A percentile compares a stretch with the other conserved stretches of the same genome.
Conservation (phyloP, 2,888 invertebrate genomes). For the Acrobasis consociella region DNA sequence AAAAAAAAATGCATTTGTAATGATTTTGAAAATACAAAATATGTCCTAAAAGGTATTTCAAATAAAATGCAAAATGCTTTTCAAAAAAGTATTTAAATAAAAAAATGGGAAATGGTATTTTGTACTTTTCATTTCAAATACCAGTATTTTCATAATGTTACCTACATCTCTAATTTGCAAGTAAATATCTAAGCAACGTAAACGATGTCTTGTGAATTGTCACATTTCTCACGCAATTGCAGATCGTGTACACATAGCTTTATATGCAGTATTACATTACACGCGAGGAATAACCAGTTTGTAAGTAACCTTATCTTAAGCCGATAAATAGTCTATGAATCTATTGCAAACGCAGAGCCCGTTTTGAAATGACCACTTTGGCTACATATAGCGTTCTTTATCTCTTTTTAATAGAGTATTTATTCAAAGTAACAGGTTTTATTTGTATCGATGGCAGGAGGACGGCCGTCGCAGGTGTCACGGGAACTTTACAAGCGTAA, state of each 20-base stretch:
- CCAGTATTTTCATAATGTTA: too few relatives aligned
- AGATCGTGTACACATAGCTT: slow-evolving; percentile 36
- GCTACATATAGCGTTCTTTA: slow-evolving; percentile 46
- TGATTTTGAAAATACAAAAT: too few relatives aligned
- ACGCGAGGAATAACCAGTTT: slow-evolving; percentile 39
- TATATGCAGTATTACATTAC: slow-evolving; percentile 33
- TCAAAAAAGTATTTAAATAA: too few relatives aligned
- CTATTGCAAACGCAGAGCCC: slow-evolving; percentile 49
- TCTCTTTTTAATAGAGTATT: slow-evolving; percentile 58
- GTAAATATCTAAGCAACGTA: slow-evolving; percentile 33
- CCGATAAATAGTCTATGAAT: slow-evolving; percentile 50
- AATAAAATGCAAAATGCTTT: too few relatives aligned
- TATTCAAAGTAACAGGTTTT: slow-evolving; percentile 57
- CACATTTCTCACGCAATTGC: not conserved
- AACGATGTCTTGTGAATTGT: slow-evolving; percentile 23
- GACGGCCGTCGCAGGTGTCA: slow-evolving; percentile 50
- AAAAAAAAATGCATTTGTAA: too few relatives aligned
- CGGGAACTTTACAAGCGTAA: slow-evolving; percentile 47
- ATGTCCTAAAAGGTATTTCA: too few relatives aligned
- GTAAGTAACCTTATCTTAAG: slow-evolving; percentile 38
- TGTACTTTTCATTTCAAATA: too few relatives aligned
- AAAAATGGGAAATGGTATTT: too few relatives aligned
- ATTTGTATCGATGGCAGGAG: slow-evolving; percentile 49
- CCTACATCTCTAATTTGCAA: not conserved
- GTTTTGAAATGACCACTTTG: slow-evolving; percentile 45